Percentiles rank a stretch among this genome's conserved stretches.
Evolutionary conservation across 2,888 invertebrate genomes (phyloP).

Genomic region (Thymelicus sylvestris): DNA sequence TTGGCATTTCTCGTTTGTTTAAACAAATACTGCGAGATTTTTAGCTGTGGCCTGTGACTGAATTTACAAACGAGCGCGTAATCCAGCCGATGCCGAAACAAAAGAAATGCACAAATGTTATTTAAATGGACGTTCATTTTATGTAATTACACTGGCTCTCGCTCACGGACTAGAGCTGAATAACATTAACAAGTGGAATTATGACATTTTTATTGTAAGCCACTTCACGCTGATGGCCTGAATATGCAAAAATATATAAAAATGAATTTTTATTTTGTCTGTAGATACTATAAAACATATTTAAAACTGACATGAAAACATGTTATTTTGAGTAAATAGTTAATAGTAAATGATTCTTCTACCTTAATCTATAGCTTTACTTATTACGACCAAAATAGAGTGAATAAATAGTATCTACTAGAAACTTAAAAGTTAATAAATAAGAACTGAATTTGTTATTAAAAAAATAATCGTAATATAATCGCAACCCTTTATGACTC

Average conservation of each 20-base stretch:
- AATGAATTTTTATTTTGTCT: neutral
- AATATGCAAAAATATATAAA: conserved; percentile 19
- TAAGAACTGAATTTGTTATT: conserved; percentile 27
- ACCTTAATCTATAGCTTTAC: conserved; percentile 48
- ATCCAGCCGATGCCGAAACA: conserved; percentile 14
- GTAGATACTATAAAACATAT: neutral
- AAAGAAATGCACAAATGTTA: conserved; percentile 26
- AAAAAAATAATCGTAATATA: conserved; percentile 27
- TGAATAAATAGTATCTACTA: conserved; percentile 49
- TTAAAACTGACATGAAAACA: neutral
- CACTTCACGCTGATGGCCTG: conserved; percentile 25
- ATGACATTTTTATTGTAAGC: conserved; percentile 20
- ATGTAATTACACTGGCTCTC: conserved; percentile 16
- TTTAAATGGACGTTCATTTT: conserved; percentile 16
- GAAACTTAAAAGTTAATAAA: conserved; percentile 44
- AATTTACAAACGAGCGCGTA: conserved; percentile 10
- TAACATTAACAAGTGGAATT: conserved; percentile 27
- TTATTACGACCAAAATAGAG: conserved; percentile 57
- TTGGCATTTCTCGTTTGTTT: neutral
- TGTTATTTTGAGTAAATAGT: conserved; percentile 6
- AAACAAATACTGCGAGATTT: conserved; percentile 7
- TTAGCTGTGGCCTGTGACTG: conserved; percentile 7
- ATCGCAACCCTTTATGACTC: conserved; percentile 22
- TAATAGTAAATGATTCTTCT: conserved; percentile 24
- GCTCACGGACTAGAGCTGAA: conserved; percentile 9